Percentiles rank a stretch among this genome's conserved stretches.
Evolutionary conservation across 2,113 vertebrate genomes (phyloP).

Genomic region (Hippocampus abdominalis): DNA sequence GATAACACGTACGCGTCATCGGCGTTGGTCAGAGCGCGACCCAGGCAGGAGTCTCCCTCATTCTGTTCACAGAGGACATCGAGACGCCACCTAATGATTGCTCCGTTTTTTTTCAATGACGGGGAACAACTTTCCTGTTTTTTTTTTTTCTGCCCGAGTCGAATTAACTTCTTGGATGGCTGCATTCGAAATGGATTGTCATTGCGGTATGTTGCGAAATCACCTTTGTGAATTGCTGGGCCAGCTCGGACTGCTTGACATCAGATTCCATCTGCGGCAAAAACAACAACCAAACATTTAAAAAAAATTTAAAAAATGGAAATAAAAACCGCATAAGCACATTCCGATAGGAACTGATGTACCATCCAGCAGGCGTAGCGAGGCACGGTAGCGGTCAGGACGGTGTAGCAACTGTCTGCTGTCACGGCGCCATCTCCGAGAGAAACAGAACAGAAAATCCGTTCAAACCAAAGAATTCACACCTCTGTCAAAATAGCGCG

Average conservation of each 20-base stretch:
- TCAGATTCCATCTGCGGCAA: slow-evolving; percentile 83
- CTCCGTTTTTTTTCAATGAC: too few relatives aligned
- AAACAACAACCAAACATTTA: not conserved
- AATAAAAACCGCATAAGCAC: too few relatives aligned
- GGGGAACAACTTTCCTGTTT: too few relatives aligned
- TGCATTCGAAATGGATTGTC: not conserved
- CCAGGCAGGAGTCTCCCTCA: slow-evolving; percentile 80
- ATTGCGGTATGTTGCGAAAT: slow-evolving; percentile 1
- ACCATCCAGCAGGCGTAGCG: slow-evolving; percentile 89
- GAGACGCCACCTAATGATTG: not conserved
- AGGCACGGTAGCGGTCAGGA: slow-evolving; percentile 84
- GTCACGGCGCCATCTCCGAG: slow-evolving; percentile 86
- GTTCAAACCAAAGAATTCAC: not conserved
- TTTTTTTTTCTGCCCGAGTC: too few relatives aligned
- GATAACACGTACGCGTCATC: slow-evolving; percentile 80
- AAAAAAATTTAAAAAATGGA: too few relatives aligned
- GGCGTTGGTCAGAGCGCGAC: slow-evolving; percentile 75
- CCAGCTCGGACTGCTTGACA: slow-evolving; percentile 85
- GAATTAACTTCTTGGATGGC: too few relatives aligned
- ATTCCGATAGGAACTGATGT: slow-evolving; percentile 28
- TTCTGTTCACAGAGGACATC: slow-evolving; percentile 33
- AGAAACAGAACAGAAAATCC: slow-evolving; percentile 29
- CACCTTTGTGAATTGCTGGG: slow-evolving; percentile 77
- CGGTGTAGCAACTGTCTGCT: slow-evolving; percentile 80
- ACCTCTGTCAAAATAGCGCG: too few relatives aligned